Conservation (phyloP, 1,140 invertebrate species). For the Arion vulgaris region DNA sequence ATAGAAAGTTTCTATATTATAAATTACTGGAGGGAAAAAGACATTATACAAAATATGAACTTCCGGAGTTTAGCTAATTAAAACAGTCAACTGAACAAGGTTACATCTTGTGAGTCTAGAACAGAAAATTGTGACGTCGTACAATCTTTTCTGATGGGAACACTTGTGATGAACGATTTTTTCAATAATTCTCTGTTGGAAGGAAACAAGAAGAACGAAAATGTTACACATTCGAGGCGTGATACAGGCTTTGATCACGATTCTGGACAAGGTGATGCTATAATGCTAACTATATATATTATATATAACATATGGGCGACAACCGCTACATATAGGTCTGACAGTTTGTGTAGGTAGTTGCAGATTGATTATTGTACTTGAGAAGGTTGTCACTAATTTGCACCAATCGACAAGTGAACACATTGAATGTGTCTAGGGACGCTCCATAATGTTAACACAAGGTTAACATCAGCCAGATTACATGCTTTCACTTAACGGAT, state of each 20-base stretch:
- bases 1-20: too few species aligned
- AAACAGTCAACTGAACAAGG: background rate
- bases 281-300: too few species aligned
- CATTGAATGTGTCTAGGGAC: too few species aligned
- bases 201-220: conserved; percentile 11
- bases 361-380: too few species aligned
- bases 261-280: background rate
- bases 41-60: background rate
- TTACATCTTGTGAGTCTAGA: too few species aligned
- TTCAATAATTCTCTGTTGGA: conserved; percentile 14
- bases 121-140: too few species aligned
- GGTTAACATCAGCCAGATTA: too few species aligned
- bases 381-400: too few species aligned
- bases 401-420: too few species aligned
- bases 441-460: too few species aligned
- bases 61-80: background rate
- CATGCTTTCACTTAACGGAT: too few species aligned
- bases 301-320: background rate
- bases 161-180: conserved; percentile 42
- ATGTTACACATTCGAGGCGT: background rate
- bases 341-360: background rate
- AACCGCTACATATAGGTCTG: background rate
- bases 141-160: conserved; percentile 26
- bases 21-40: too few species aligned
- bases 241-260: conserved; percentile 3